These are phyloP conservation scores for Malacosoma neustria DNA, from an alignment of 2,888 invertebrate genomes.

Conservation along the genomic window DNA sequence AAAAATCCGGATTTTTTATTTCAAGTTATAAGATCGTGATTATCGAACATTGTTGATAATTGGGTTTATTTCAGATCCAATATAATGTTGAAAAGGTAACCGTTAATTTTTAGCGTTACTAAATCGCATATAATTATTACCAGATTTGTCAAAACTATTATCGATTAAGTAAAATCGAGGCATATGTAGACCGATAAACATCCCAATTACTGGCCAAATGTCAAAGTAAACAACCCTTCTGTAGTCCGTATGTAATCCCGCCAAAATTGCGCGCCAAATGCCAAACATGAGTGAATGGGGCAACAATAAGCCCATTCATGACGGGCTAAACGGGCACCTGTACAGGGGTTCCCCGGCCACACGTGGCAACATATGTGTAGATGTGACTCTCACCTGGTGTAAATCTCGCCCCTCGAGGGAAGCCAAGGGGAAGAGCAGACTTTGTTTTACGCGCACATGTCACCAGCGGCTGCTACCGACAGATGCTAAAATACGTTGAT, in stretches of 20 bases:
- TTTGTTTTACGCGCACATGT: conserved; percentile 61
- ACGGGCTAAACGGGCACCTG: conserved; percentile 56
- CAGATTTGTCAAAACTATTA: too few relatives aligned
- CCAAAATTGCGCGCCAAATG: conserved; percentile 61
- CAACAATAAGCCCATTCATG: conserved; percentile 59
- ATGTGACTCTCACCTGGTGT: conserved; percentile 59
- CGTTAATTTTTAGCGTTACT: too few relatives aligned
- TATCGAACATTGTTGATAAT: too few relatives aligned
- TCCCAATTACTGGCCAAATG: conserved; percentile 14
- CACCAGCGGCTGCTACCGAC: conserved; percentile 65
- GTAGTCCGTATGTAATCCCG: conserved; percentile 28
- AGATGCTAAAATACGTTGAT: conserved; percentile 72
- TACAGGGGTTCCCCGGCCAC: conserved; percentile 60
- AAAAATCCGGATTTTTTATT: too few relatives aligned
- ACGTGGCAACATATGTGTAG: conserved; percentile 58
- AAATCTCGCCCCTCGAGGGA: conserved; percentile 58
- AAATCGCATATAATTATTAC: too few relatives aligned
- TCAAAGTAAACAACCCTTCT: conserved; percentile 46
- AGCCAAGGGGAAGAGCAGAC: conserved; percentile 40
- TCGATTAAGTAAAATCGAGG: background rate
- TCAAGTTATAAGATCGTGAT: too few relatives aligned
- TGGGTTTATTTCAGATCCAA: too few relatives aligned
- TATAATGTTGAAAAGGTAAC: too few relatives aligned
- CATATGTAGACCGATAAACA: conserved; percentile 2
- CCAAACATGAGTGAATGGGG: conserved; percentile 58